Base-by-base conservation (phyloP, 2,888 invertebrate genomes). In the Heliconius charithonia region DNA sequence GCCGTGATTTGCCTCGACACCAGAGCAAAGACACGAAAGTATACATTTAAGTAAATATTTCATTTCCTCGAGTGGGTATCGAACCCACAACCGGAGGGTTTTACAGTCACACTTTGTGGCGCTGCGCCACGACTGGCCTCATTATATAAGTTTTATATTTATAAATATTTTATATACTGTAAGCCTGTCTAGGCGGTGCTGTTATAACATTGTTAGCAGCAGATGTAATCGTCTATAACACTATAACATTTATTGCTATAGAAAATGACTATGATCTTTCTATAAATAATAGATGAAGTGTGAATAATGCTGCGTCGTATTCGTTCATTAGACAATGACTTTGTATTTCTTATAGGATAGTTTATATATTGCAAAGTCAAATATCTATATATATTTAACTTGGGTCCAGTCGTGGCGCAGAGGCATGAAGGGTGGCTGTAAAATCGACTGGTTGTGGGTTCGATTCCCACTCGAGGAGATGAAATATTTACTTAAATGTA, bases 241-340 rank as follows among this genome's bases (percentile, higher is more conserved):
- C n/a, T n/a, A 59, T 59, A n/a, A 59, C 59, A 59, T 59, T 59
- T n/a, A 59, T 59, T 59, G n/a, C 59, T 63, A 27, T 56, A 71
- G 51, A 56, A 71, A 71, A 32, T 71, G 71, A 71, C 56, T 29
- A 56, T n/a, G 56, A 71, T 56, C 27, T 71, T 71, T 32, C n/a
- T 71, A 32, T 59, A 59, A 59, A 10, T 9, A 59, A 12, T 71
- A n/a, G 56, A 32, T 56, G 71, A 71, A 71, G 71, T 71, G 71
- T 71, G 56, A 56, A 71, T 71, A 56, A 71, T 71, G 56, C 22
- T 71, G 12, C 29, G 51, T 71, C 56, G 32, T 71, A 32, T 29
- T 56, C 32, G 56, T 56, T 71, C 71, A 71, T 71, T 71, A 71
- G 56, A 71, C 29, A 71, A 51, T 71, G 56, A 71, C 71, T 27